These are phyloP conservation scores for Phalacrocorax aristotelis DNA, from an alignment of 2,113 vertebrate genomes.

Conservation along the genomic window DNA sequence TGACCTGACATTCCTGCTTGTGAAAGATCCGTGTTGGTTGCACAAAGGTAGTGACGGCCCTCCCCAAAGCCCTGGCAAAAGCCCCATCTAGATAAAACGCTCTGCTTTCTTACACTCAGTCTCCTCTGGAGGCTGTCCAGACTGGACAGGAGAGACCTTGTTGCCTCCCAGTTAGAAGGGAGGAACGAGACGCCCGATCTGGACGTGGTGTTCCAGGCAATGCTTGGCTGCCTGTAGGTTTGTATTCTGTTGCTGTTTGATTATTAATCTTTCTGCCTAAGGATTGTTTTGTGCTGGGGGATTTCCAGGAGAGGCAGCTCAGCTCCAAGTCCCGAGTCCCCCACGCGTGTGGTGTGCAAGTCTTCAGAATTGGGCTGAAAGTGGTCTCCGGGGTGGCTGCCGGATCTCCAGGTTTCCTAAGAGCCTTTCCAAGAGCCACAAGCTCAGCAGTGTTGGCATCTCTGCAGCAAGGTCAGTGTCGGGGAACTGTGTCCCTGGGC, in stretches of 20 bases:
- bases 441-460: not conserved
- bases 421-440: not conserved
- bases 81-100: not conserved
- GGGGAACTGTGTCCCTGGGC: not conserved
- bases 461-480: fast-evolving
- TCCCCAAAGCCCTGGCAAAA: not conserved
- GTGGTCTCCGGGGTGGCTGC: fast-evolving
- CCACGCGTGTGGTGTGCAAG: fast-evolving
- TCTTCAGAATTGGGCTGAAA: not conserved
- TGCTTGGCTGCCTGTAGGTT: constrained; percentile 29
- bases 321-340: fast-evolving
- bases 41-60: not conserved
- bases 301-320: not conserved
- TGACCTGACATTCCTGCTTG: not conserved
- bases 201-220: constrained; percentile 2
- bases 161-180: constrained; percentile 17
- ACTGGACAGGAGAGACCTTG: not conserved
- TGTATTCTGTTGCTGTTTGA: not conserved
- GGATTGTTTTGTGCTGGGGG: not conserved
- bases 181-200: not conserved
- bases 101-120: not conserved
- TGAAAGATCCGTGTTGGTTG: not conserved
- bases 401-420: not conserved
- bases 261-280: not conserved
- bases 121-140: constrained; percentile 28